Percentiles rank a stretch among this genome's conserved stretches.
These are phyloP conservation scores for Drosophila grimshawi DNA, from an alignment of 1,140 invertebrate genomes.

Conservation along the genomic window DNA sequence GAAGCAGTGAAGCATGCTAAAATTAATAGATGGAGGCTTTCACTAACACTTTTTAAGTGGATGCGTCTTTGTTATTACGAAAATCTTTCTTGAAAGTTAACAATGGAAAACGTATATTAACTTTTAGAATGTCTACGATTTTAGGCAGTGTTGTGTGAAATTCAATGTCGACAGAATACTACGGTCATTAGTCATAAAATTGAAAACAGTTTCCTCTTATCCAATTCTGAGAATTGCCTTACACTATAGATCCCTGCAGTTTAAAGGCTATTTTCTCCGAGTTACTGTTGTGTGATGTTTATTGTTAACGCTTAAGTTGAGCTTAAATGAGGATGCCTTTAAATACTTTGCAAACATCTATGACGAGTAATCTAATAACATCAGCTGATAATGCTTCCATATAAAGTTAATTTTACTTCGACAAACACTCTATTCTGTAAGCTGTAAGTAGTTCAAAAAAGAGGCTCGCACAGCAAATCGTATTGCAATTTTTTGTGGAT, in stretches of 20 bases:
- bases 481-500: slow-evolving; percentile 48
- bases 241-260: too few species aligned
- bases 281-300: too few species aligned
- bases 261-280: too few species aligned
- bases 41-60: neutral
- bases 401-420: neutral
- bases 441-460: neutral
- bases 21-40: slow-evolving; percentile 2
- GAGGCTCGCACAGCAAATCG: slow-evolving; percentile 32
- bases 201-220: neutral
- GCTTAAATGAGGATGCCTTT: too few species aligned
- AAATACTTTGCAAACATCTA: too few species aligned
- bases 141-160: too few species aligned
- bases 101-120: neutral
- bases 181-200: too few species aligned
- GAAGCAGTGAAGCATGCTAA: neutral
- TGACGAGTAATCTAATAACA: too few species aligned
- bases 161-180: too few species aligned
- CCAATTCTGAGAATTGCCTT: too few species aligned
- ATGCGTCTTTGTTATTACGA: slow-evolving; percentile 8
- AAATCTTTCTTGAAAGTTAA: neutral
- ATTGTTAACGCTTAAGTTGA: too few species aligned
- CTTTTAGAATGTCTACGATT: neutral
- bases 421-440: neutral
- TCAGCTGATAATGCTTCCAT: too few species aligned